Conservation (phyloP, 30 jellyfish, hydroid and myxozoan genomes). For the Rhopilema esculentum region DNA sequence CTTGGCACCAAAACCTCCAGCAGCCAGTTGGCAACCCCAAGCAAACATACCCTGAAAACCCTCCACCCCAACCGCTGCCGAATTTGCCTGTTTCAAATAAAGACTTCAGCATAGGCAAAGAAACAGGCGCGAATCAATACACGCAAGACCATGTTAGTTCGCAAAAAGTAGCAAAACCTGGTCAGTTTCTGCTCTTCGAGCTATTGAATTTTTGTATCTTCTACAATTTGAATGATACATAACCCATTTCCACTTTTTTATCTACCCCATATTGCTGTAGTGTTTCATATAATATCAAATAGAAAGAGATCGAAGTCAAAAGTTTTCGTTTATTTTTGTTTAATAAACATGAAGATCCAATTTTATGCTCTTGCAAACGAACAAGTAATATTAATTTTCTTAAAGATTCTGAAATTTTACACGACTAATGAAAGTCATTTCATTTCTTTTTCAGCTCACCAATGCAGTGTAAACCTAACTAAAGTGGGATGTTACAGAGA, state of each 20-base stretch:
- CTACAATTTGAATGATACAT: too few relatives aligned
- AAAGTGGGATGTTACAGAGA: constrained; percentile 87
- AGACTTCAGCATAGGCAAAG: not conserved
- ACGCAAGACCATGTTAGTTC: not conserved
- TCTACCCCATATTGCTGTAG: too few relatives aligned
- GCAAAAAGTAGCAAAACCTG: not conserved
- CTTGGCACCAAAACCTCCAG: constrained; percentile 60
- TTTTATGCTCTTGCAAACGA: too few relatives aligned
- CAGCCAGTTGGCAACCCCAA: constrained; percentile 71
- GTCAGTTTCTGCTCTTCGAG: not conserved
- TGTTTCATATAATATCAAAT: too few relatives aligned
- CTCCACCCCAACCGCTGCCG: constrained; percentile 51
- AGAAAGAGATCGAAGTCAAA: too few relatives aligned
- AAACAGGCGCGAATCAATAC: not conserved
- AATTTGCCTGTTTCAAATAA: constrained; percentile 25
- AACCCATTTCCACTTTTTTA: too few relatives aligned
- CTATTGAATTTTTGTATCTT: too few relatives aligned
- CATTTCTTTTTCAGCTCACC: constrained; percentile 34
- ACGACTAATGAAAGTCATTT: not conserved
- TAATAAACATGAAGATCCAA: too few relatives aligned
- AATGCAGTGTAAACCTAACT: constrained; percentile 81
- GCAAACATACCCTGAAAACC: constrained; percentile 54
- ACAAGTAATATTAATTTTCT: too few relatives aligned
- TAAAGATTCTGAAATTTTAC: too few relatives aligned
- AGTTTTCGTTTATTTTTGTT: too few relatives aligned